Conservation (phyloP, 1,140 invertebrate species). For the Harpegnathos saltator region DNA sequence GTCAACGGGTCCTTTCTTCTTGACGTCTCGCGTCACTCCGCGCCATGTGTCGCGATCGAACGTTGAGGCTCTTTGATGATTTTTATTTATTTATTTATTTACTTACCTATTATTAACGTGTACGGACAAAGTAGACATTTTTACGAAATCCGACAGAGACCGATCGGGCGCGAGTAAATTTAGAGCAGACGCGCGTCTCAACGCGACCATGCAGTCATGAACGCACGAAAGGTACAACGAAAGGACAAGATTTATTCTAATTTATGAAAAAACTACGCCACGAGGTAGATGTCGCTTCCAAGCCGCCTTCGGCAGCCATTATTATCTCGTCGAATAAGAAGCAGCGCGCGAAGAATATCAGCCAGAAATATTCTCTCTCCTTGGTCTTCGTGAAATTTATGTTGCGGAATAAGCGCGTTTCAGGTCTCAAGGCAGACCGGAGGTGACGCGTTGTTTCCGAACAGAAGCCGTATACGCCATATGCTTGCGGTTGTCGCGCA, state of each 20-base stretch:
- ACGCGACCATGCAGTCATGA: too few species aligned
- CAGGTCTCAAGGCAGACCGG: slow-evolving; percentile 25
- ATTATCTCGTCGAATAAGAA: neutral
- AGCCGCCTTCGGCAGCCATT: neutral
- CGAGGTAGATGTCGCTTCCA: neutral
- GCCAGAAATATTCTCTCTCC: neutral
- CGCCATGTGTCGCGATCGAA: neutral
- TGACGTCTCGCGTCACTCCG: too few species aligned
- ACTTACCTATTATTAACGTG: too few species aligned
- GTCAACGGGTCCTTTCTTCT: too few species aligned
- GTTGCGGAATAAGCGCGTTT: slow-evolving; percentile 18
- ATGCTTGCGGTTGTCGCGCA: slow-evolving; percentile 75
- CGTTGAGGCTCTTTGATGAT: neutral
- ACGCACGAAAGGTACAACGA: too few species aligned
- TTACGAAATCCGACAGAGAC: too few species aligned
- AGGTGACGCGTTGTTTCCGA: slow-evolving; percentile 73
- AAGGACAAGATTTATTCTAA: too few species aligned
- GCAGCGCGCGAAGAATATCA: neutral
- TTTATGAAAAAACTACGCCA: too few species aligned
- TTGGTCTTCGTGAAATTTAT: slow-evolving; percentile 2
- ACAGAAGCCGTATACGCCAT: slow-evolving; percentile 83
- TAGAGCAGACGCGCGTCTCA: too few species aligned
- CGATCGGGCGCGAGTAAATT: neutral
- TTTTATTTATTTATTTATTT: too few species aligned
- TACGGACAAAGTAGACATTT: too few species aligned